Percentiles rank a stretch among this genome's conserved stretches.
phyloP scores from a whole-genome alignment of 2,113 vertebrate genomes.

The Scomber scombrus region DNA sequence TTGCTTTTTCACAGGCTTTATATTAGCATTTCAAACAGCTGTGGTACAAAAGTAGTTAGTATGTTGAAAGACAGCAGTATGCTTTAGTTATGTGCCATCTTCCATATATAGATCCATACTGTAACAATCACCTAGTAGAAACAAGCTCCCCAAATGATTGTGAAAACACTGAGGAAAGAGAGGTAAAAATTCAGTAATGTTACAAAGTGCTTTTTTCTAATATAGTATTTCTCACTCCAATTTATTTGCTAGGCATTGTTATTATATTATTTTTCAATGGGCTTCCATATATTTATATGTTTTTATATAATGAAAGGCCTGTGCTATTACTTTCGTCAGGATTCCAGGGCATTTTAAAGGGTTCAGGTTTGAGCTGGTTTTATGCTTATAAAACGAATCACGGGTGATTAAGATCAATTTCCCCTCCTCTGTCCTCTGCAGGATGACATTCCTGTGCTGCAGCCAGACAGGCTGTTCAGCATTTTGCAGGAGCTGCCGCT shows the following conservation, averaged over 20 bases:
- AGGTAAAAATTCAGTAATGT: constrained; percentile 1
- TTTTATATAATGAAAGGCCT: constrained; percentile 12
- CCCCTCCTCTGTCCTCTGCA: constrained; percentile 30
- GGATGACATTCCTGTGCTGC: constrained; percentile 35
- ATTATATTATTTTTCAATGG: constrained; percentile 12
- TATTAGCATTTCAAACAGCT: constrained; percentile 78
- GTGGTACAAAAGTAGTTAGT: constrained; percentile 60
- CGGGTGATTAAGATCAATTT: constrained; percentile 61
- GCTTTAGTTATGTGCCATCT: constrained; percentile 53
- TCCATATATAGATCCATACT: constrained; percentile 45
- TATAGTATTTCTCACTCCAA: not conserved
- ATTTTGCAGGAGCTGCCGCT: constrained; percentile 57
- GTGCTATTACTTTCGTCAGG: constrained; percentile 37
- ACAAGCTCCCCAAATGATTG: constrained; percentile 11
- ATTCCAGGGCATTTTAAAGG: constrained; percentile 45
- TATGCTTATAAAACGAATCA: constrained; percentile 65
- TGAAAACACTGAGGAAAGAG: constrained; percentile 19
- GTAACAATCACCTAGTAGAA: constrained; percentile 39
- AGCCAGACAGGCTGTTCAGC: constrained; percentile 24
- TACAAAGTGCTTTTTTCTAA: constrained; percentile 32
- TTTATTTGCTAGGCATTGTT: constrained; percentile 19
- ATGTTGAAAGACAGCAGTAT: constrained; percentile 65
- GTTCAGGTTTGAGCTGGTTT: constrained; percentile 54
- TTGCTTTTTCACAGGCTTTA: constrained; percentile 69
- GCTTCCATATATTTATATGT: constrained; percentile 25